phyloP scores from a whole-genome alignment of 2,888 invertebrate species.

The Sinopyrophorus schimmeli region DNA sequence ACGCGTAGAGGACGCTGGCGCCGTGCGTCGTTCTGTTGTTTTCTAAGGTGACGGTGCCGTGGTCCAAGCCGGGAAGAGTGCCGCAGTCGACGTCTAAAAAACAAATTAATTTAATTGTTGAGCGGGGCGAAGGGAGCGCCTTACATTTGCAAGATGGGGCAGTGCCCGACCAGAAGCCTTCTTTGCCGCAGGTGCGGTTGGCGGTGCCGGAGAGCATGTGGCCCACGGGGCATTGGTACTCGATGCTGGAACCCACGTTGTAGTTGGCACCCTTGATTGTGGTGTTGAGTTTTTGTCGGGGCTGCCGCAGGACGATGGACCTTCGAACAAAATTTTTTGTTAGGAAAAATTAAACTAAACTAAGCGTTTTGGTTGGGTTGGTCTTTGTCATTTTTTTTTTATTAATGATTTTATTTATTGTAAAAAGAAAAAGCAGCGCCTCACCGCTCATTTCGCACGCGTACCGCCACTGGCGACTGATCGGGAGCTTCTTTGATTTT shows the following conservation, averaged over 20 bases:
- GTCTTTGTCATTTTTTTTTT: no score
- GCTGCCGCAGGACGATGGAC: conserved; percentile 83
- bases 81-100: conserved; percentile 81
- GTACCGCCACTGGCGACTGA: no score
- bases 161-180: conserved; percentile 82
- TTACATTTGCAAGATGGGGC: conserved; percentile 88
- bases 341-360: no score
- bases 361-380: no score
- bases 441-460: no score
- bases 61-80: conserved; percentile 66
- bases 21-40: conserved; percentile 78
- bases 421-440: no score
- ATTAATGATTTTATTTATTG: no score
- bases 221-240: conserved; percentile 80
- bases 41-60: conserved; percentile 70
- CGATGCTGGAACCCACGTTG: conserved; percentile 71
- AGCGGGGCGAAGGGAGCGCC: no score
- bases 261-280: conserved; percentile 74
- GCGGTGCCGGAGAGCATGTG: conserved; percentile 75
- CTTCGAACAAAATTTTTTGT: conserved; percentile 55
- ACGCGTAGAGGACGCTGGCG: conserved; percentile 74
- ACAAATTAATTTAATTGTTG: conserved; percentile 5
- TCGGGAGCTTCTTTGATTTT: no score
- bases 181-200: conserved; percentile 68
- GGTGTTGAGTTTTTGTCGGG: conserved; percentile 84